Evolutionary conservation across 2,888 invertebrate species (phyloP), one percentile per base, ranked within the genome.

Genomic region (Boloria euphrosyne): DNA sequence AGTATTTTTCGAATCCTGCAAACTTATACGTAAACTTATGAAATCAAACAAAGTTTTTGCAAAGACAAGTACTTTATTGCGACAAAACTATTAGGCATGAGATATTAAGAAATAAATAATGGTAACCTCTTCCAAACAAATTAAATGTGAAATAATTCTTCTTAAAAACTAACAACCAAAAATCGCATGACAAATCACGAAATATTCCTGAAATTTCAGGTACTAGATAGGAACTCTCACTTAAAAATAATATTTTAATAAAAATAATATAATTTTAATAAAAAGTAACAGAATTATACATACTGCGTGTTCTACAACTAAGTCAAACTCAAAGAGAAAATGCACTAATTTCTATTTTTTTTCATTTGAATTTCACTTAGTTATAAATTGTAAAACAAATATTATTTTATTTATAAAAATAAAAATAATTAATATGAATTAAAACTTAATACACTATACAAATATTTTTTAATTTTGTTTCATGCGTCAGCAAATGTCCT

Each of bases 21-120:
- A 47, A 47, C 6, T 13, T 47, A 13, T 47, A 47, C 47, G 47
- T 47, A 47, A 47, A 47, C 10, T 47, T 47, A 47, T 47, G 47
- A 47, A 47, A 47, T 47, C 47, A 47, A 47, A 47, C 47, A 47
- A 47, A 47, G 47, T 47, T 47, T 47, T 47, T 47, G 47, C 47
- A 47, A 47, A 14, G 13, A 47, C 47, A 47, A 47, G 47, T 47
- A 47, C 47, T 47, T 47, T 47, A 47, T 47, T 47, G 5, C 47
- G n/a, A 10, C 47, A 47, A 47, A 47, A 47, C 22, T 22, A 22
- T 22, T 22, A 22, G 22, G 22, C 22, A 22, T 22, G 22, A 22
- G 22, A 22, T 22, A 5, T 47, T n/a, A 47, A 47, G n/a, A 47
- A 47, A n/a, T n/a, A n/a, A n/a, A n/a, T n/a, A n/a, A n/a, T n/a